Percentiles rank a stretch among this genome's conserved stretches.
Evolutionary conservation across 2,888 invertebrate species (phyloP).

Genomic region (Poecilus cupreus): DNA sequence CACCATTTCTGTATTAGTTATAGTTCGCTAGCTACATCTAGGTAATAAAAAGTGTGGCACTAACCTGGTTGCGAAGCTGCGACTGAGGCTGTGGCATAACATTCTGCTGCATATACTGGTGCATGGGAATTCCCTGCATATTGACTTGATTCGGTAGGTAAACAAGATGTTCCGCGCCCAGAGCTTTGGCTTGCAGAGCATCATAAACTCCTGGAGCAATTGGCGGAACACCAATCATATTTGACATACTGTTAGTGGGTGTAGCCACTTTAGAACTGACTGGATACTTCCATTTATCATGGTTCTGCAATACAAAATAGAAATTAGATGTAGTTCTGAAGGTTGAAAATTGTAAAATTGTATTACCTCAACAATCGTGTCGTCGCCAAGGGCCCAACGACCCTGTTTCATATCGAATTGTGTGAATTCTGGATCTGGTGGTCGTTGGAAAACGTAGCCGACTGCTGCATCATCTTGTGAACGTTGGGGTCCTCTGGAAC

Average conservation of each 20-base stretch:
- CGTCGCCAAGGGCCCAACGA: slow-evolving; percentile 93
- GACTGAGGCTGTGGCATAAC: slow-evolving; percentile 76
- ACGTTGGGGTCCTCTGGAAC: slow-evolving; percentile 78
- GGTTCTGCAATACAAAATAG: slow-evolving; percentile 78
- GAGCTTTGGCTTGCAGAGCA: slow-evolving; percentile 75
- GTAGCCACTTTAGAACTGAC: slow-evolving; percentile 76
- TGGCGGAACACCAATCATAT: slow-evolving; percentile 67
- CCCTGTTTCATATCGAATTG: slow-evolving; percentile 82
- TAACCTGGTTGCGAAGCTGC: slow-evolving; percentile 71
- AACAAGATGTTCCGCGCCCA: slow-evolving; percentile 77
- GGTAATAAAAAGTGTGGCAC: background rate
- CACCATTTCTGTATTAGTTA: too few relatives aligned
- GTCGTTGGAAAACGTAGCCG: slow-evolving; percentile 92
- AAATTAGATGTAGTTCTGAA: background rate
- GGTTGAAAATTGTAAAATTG: background rate
- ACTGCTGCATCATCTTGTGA: slow-evolving; percentile 94
- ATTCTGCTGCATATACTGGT: slow-evolving; percentile 77
- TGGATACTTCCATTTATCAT: slow-evolving; percentile 91
- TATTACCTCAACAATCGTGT: slow-evolving; percentile 89
- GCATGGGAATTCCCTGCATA: slow-evolving; percentile 70
- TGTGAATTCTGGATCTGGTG: slow-evolving; percentile 87
- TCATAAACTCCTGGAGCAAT: slow-evolving; percentile 73
- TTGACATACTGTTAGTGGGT: slow-evolving; percentile 72
- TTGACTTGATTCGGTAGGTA: slow-evolving; percentile 73
- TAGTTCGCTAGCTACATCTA: too few relatives aligned